Base-by-base conservation (phyloP, 2,113 vertebrate genomes). In the Solenodon paradoxus region DNA sequence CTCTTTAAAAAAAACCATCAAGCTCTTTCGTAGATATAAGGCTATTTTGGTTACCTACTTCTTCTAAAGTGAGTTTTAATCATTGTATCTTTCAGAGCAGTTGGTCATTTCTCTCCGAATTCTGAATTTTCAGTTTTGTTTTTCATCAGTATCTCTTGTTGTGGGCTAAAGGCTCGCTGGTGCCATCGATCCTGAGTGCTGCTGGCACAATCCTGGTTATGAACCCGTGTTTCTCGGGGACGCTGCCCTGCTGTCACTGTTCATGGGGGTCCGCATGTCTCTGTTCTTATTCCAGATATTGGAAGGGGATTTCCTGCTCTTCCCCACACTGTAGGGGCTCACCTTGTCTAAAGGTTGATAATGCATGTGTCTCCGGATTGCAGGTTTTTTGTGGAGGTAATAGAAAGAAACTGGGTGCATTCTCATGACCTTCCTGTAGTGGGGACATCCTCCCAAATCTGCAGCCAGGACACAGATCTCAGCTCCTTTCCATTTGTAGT, bases 221-320 rank as follows among this genome's bases (percentile, higher is more conserved):
- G 9, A 20, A 16, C 49, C 30, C 4, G 30, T 28, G 19, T 59
- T n/a, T 42, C 20, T n/a, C 17, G 11, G 19, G 9, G 19, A 3
- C 7, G 32, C 47, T 6, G 6, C 2, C 5, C 17, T 26, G 9
- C 15, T 19, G 2, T 6, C 22, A 28, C 28, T 2, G 9, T 35
- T 20, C 8, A 22, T 38, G n/a, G 15, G 53, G 40, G 30, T 2
- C 19, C 47, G 3, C 1, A 7, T 1, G 15, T 68, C 7, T 77
- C 22, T 40, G 20, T 11, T 47, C 9, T 19, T 47, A 8, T 51
- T 28, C 30, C 1, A 9, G 30, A 26, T 17, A 1, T 5, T 20
- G 53, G 55, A 2, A 19, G 22, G 3, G 1, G 26, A 53, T 35
- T 40, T 78, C 32, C 68, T 69, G 1, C 20, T 26, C 12, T 3